A percentile compares a stretch with the other conserved stretches of the same genome.
These are phyloP conservation scores for Pseudorhiza aurosa DNA, from an alignment of 30 jellyfish, hydroid and myxozoan genomes.

Conservation along the genomic window DNA sequence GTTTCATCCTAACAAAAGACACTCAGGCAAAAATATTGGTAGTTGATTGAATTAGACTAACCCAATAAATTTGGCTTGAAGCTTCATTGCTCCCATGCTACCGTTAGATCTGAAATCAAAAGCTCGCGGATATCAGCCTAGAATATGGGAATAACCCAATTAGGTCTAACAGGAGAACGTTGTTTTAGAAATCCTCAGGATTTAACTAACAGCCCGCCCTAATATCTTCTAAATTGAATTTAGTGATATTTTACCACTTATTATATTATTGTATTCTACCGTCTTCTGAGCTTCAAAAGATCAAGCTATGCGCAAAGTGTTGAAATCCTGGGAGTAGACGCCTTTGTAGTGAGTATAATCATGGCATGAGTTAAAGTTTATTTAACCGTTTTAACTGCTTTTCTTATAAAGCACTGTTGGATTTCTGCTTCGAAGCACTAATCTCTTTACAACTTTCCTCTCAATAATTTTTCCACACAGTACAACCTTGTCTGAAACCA, in stretches of 20 bases:
- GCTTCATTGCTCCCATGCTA: not conserved
- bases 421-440: no score
- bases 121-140: not conserved
- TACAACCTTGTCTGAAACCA: no score
- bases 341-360: no score
- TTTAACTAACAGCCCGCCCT: constrained; percentile 7
- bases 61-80: not conserved
- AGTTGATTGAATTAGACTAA: not conserved
- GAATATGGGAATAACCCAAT: not conserved
- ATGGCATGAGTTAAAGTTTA: no score
- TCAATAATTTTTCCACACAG: no score
- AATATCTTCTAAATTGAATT: not conserved
- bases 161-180: not conserved
- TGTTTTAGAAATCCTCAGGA: not conserved
- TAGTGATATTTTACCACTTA: not conserved
- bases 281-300: no score
- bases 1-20: constrained; percentile 1
- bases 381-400: no score
- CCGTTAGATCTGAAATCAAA: constrained; percentile 16
- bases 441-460: no score
- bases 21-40: not conserved
- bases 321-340: no score
- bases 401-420: no score
- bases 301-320: no score
- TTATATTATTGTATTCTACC: not conserved